phyloP scores from a whole-genome alignment of 2,797 vertebrate species.

The Ambastaia sidthimunki region DNA sequence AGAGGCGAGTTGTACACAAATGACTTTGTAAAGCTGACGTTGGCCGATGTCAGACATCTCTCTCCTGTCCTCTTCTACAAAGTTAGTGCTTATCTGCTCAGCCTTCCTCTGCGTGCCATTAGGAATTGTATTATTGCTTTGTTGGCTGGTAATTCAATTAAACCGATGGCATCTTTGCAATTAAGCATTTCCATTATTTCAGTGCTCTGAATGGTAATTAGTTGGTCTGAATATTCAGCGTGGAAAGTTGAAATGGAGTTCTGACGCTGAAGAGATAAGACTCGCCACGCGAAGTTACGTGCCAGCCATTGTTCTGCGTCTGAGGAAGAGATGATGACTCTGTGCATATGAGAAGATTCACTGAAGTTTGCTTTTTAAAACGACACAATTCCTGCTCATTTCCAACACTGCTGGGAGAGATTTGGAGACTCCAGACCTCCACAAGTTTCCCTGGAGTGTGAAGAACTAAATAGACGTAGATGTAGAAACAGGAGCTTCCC shows the following conservation, averaged over 20 bases:
- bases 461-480: not conserved
- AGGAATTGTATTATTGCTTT: slow-evolving; percentile 60
- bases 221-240: slow-evolving; percentile 65
- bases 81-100: slow-evolving; percentile 55
- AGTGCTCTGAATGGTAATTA: slow-evolving; percentile 63
- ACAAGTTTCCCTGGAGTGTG: not conserved
- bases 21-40: slow-evolving; percentile 44
- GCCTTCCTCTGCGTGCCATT: slow-evolving; percentile 47
- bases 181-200: slow-evolving; percentile 78
- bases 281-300: slow-evolving; percentile 17
- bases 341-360: not conserved
- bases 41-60: slow-evolving; percentile 45
- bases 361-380: slow-evolving; percentile 8
- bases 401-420: not conserved
- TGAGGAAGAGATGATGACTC: slow-evolving; percentile 16
- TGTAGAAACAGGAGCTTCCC: not conserved
- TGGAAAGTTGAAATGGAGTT: slow-evolving; percentile 72
- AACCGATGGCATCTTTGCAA: slow-evolving; percentile 80
- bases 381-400: not conserved
- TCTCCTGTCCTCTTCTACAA: slow-evolving; percentile 33
- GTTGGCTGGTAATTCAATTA: slow-evolving; percentile 80
- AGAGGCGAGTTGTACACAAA: slow-evolving; percentile 34
- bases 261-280: slow-evolving; percentile 73
- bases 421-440: slow-evolving; percentile 12
- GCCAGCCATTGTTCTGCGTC: slow-evolving; percentile 54